Evolutionary conservation across 1,140 invertebrate genomes (phyloP).

Genomic region (Scaptomyza montana): DNA sequence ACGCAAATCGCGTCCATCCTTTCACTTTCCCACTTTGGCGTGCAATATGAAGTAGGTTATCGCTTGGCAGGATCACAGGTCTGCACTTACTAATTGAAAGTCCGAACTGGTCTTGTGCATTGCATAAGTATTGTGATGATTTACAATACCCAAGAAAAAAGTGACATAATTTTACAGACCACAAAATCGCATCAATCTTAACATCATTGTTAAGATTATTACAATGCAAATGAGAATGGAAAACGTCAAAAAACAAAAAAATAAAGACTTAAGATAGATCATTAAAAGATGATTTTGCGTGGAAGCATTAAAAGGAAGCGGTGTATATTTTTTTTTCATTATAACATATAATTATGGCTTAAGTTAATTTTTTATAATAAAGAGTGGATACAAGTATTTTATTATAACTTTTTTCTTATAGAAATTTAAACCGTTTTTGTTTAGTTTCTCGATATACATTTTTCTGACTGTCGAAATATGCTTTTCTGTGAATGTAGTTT

Average conservation of each 20-base stretch:
- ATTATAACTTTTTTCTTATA: too few relatives aligned
- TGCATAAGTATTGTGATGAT: conserved; percentile 30
- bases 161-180: conserved; percentile 34
- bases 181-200: conserved; percentile 23
- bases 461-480: too few relatives aligned
- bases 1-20: conserved; percentile 9
- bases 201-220: conserved; percentile 34
- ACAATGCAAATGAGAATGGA: conserved; percentile 5
- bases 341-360: too few relatives aligned
- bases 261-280: neutral
- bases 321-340: too few relatives aligned
- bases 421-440: too few relatives aligned
- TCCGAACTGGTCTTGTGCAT: conserved; percentile 1
- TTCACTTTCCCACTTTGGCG: conserved; percentile 27
- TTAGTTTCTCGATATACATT: too few relatives aligned
- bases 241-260: neutral
- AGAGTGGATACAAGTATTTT: too few relatives aligned
- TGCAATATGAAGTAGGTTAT: conserved; percentile 34
- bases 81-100: neutral
- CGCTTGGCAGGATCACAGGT: conserved; percentile 33
- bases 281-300: neutral
- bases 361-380: too few relatives aligned
- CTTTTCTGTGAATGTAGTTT: too few relatives aligned
- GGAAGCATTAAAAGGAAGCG: neutral
- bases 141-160: conserved; percentile 21